Evolutionary conservation across 2,797 vertebrate genomes (phyloP).

Genomic region (Tarsius wallacei): DNA sequence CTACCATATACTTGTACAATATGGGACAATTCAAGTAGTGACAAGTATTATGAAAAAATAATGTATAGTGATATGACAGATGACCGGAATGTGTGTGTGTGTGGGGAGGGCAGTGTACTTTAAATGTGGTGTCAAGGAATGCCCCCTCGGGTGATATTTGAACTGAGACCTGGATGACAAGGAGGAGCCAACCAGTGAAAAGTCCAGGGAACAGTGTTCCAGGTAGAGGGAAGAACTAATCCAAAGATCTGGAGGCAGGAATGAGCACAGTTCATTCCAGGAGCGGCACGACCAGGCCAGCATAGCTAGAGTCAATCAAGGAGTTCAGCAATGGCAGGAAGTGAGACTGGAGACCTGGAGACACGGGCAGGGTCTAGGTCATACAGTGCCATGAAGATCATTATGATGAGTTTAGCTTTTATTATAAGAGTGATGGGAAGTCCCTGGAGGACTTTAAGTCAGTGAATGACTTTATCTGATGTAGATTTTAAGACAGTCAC

Average conservation of each 20-base stretch:
- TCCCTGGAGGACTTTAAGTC: neutral
- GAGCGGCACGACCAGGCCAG: neutral
- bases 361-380: neutral
- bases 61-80: neutral
- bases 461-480: neutral
- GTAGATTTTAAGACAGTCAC: slow-evolving; percentile 1
- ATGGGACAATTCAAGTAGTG: slow-evolving; percentile 18
- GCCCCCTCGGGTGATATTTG: neutral
- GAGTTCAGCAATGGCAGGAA: neutral
- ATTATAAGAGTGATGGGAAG: neutral
- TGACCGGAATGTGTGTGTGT: neutral
- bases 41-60: slow-evolving; percentile 14
- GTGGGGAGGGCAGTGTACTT: neutral
- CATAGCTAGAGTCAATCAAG: neutral
- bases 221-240: neutral
- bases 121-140: neutral
- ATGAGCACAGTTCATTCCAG: neutral
- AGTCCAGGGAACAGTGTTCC: neutral
- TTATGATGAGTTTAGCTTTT: slow-evolving; percentile 44
- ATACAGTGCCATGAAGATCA: neutral
- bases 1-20: neutral
- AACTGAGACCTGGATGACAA: slow-evolving; percentile 37
- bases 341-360: neutral
- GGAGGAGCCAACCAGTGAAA: neutral
- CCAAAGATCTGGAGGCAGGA: neutral